phyloP scores from a whole-genome alignment of 2,797 vertebrate species.

The Lacerta bilineata region DNA sequence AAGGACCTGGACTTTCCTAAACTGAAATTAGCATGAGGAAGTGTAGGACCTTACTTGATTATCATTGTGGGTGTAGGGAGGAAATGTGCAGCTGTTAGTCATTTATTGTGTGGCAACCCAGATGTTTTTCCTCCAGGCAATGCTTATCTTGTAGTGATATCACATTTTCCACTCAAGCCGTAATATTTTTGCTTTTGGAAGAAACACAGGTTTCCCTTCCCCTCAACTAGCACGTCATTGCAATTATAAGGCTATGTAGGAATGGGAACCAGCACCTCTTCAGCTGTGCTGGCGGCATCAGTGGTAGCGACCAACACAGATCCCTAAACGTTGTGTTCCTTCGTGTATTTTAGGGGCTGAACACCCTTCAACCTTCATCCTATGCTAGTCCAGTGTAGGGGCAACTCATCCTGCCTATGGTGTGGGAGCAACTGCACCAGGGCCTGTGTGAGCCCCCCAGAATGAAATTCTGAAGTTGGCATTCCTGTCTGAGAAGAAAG shows the following conservation, averaged over 20 bases:
- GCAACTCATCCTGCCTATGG: not conserved
- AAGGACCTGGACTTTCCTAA: not conserved
- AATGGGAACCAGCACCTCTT: not conserved
- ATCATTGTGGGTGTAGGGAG: not conserved
- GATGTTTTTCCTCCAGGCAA: slow-evolving; percentile 27
- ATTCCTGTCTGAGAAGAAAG: not conserved
- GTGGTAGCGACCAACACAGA: not conserved
- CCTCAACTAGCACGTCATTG: not conserved
- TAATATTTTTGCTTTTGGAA: not conserved
- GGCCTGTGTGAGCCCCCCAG: too few species aligned
- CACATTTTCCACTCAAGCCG: slow-evolving; percentile 16
- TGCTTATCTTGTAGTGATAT: slow-evolving; percentile 23
- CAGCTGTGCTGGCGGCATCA: not conserved
- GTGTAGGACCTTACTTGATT: not conserved
- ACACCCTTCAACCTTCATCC: too few species aligned
- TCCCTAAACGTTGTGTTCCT: not conserved
- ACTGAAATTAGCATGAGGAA: not conserved
- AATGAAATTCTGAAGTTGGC: not conserved
- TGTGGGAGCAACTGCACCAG: too few species aligned
- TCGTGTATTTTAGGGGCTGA: not conserved
- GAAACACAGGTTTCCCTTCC: not conserved
- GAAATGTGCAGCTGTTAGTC: slow-evolving; percentile 23
- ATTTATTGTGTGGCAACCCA: slow-evolving; percentile 27
- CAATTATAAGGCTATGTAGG: not conserved
- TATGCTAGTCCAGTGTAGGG: not conserved